These are phyloP conservation scores for Hymenochirus boettgeri DNA, from an alignment of 2,113 vertebrate genomes.

Conservation along the genomic window DNA sequence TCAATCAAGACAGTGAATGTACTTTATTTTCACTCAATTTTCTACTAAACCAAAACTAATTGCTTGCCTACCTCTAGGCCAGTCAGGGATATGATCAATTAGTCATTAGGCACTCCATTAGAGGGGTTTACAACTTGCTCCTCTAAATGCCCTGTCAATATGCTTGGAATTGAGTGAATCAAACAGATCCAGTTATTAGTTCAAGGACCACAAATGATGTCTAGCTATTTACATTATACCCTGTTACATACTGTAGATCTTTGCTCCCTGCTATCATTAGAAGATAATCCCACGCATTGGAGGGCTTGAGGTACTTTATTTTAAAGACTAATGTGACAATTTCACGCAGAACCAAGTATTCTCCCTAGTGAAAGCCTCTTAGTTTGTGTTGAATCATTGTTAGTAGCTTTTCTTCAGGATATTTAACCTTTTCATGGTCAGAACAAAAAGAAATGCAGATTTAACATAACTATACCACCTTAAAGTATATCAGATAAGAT, in stretches of 20 bases:
- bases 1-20: constrained; percentile 56
- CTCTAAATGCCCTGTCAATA: constrained; percentile 61
- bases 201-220: constrained; percentile 45
- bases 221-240: constrained; percentile 45
- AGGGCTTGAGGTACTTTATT: too few species aligned
- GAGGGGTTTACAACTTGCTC: constrained; percentile 57
- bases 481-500: too few species aligned
- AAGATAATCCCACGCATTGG: background rate
- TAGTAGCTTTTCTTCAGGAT: too few species aligned
- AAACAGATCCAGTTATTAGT: constrained; percentile 53
- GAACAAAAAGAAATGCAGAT: too few species aligned
- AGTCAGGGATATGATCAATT: constrained; percentile 64
- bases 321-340: too few species aligned
- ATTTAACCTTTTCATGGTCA: too few species aligned
- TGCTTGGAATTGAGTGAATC: constrained; percentile 61
- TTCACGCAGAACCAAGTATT: too few species aligned
- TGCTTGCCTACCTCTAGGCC: constrained; percentile 62
- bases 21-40: constrained; percentile 57
- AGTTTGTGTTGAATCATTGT: too few species aligned
- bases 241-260: constrained; percentile 21
- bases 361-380: too few species aligned
- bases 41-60: constrained; percentile 62
- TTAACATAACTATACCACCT: too few species aligned
- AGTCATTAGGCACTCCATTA: constrained; percentile 66
- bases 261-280: constrained; percentile 27